Base-by-base conservation (phyloP, 2,888 invertebrate genomes). In the Ormia ochracea region DNA sequence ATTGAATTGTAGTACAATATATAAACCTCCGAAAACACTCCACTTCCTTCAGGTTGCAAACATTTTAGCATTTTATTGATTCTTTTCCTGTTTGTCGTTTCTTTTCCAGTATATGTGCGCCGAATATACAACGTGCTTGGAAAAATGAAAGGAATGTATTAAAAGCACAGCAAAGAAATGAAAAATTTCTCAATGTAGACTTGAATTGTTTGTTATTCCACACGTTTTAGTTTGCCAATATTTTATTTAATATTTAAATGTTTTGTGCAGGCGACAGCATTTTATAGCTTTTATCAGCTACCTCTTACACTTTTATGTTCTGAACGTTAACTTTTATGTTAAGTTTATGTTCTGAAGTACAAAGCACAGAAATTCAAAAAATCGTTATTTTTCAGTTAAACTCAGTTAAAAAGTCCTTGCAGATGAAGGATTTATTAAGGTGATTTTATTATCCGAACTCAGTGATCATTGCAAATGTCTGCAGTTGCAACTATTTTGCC, bases 181-280 rank as follows among this genome's bases (percentile, higher is more conserved):
- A 28, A 54, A 66, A 54, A 33, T n/a, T n/a, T n/a, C n/a, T n/a
- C 68, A 43, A 54, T 43, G 43, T 31, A 33, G 31, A 68, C 23
- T 23, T 56, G 26, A 56, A 56, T 45, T 33, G 17, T 56, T 56
- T 45, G 17, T 45, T 56, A 45, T 56, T 10, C 23, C 17, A 21
- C 56, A 56, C 43, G 28, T 28, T 2, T 52, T 41, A 43, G 41
- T 54, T 43, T 17, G 50, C 26, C 7, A 38, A 38, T 52, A 19
- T 52, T 52, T 41, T 50, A 52, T 52, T 52, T 65, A 6, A 26
- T 65, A 52, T 41, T 52, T 5, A 7, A 38, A 45, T 21, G 10
- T 45, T 45, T n/a, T 21, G 21, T 45, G 12, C 3, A 23, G 23
- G n/a, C 21, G 4, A 45, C 10, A 45, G 45, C 23, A 45, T 45